Evolutionary conservation across 2,888 invertebrate species (phyloP), one percentile per base, ranked within the genome.

Genomic region (Dryomyza anilis): DNA sequence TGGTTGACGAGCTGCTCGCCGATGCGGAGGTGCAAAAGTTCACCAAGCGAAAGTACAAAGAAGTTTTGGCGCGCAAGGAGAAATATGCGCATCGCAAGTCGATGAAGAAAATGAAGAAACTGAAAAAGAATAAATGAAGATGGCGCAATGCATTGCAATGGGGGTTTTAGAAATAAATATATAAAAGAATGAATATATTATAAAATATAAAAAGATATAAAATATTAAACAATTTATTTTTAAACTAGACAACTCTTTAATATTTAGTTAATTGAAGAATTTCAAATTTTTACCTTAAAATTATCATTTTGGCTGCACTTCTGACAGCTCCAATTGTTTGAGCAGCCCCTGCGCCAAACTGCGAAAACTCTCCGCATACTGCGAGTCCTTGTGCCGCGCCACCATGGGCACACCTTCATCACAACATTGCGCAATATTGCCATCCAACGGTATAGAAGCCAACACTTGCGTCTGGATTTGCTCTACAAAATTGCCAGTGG

Each of bases 1-100:
- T 98, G 75, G 96, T 98, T 0, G 97, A 98, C 71, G 98, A 99
- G 78, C 86, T 98, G 2, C 83, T 98, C 78, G 92, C 92, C 0
- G 95, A 98, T 85, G 92, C 93, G 0, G 90, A 94, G 71, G 93
- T 95, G 79, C 88, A 90, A 69, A 90, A 89, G 76, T 92, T 89
- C 72, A 93, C 91, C 73, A 94, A 93, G 78, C 88, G 89, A 72
- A 92, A 92, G 81, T 93, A 90, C 77, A 89, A 89, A 67, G 91
- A 93, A 78, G 91, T 92, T 36, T 87, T 92, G 36, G 88, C 89
- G 65, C 76, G 73, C 2, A 89, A 90, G 52, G 86, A 88, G 63
- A 90, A 89, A 76, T 85, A 87, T 5, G 87, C 89, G 68, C 90
- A 90, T 72, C 91, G 89, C 71, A 92, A 91, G 4, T 89, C 90